phyloP scores from a whole-genome alignment of 2,113 vertebrate species.

The Oxyura jamaicensis region DNA sequence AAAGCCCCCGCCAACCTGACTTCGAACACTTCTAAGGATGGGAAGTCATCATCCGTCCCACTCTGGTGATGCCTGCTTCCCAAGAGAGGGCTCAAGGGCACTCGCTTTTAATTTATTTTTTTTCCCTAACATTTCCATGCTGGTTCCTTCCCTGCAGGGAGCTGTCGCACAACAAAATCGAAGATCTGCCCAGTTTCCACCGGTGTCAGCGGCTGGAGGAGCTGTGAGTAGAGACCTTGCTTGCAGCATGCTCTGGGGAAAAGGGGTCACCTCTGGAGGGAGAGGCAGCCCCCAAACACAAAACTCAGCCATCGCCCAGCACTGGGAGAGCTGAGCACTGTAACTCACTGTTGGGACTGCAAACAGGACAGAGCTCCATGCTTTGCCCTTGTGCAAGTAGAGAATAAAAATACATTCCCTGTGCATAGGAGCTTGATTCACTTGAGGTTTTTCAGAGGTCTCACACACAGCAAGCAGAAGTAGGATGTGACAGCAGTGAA shows the following conservation, averaged over 20 bases:
- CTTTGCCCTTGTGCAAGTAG: neutral
- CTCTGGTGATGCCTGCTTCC: neutral
- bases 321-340: rapidly evolving
- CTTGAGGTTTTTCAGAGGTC: neutral
- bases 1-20: too few species aligned
- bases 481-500: neutral
- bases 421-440: rapidly evolving
- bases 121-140: neutral
- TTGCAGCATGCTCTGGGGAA: rapidly evolving
- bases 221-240: constrained; percentile 83
- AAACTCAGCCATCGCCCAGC: neutral
- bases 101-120: neutral
- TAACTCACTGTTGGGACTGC: neutral
- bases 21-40: too few species aligned
- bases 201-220: constrained; percentile 89
- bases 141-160: constrained; percentile 79
- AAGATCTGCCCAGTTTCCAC: constrained; percentile 90
- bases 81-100: neutral
- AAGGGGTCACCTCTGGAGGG: neutral
- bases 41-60: neutral
- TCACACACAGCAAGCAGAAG: neutral
- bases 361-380: neutral
- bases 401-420: neutral
- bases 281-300: neutral
- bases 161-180: constrained; percentile 90